Percentiles rank a stretch among this genome's conserved stretches.
Evolutionary conservation across 2,888 invertebrate genomes (phyloP).

Genomic region (Pyralis farinalis): DNA sequence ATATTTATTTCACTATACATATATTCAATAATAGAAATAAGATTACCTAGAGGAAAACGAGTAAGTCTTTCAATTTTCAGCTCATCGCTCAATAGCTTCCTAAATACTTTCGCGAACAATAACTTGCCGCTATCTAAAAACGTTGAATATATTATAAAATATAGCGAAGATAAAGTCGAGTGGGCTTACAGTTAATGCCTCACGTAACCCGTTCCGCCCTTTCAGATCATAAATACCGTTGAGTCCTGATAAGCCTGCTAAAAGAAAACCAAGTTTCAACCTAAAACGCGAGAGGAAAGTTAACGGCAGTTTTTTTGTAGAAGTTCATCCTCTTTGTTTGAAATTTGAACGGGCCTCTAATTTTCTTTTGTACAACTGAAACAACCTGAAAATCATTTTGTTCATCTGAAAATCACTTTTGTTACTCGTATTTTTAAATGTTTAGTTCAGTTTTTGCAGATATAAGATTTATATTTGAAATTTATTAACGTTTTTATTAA

Average conservation of each 20-base stretch:
- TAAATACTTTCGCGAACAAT: constrained; percentile 17
- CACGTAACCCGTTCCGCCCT: constrained; percentile 43
- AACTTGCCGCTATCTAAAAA: constrained; percentile 37
- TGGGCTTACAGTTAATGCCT: constrained; percentile 48
- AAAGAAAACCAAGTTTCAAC: constrained; percentile 32
- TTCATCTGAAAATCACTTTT: no score
- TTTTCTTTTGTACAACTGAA: constrained; percentile 29
- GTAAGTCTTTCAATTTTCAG: background rate
- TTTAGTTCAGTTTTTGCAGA: no score
- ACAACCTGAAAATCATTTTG: constrained; percentile 22
- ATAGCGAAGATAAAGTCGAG: constrained; percentile 47
- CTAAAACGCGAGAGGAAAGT: constrained; percentile 22
- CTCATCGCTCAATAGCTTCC: background rate
- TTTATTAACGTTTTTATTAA: no score
- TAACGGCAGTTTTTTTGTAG: constrained; percentile 18
- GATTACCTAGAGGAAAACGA: background rate
- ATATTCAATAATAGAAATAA: no score
- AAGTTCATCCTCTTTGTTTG: constrained; percentile 25
- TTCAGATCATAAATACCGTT: constrained; percentile 58
- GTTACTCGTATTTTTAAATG: no score
- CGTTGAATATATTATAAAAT: constrained; percentile 43
- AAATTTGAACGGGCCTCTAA: constrained; percentile 28
- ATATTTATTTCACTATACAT: no score
- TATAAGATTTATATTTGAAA: no score
- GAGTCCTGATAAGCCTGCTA: constrained; percentile 55